phyloP scores from a whole-genome alignment of 2,888 invertebrate genomes.

The Leucophenga maculata region DNA sequence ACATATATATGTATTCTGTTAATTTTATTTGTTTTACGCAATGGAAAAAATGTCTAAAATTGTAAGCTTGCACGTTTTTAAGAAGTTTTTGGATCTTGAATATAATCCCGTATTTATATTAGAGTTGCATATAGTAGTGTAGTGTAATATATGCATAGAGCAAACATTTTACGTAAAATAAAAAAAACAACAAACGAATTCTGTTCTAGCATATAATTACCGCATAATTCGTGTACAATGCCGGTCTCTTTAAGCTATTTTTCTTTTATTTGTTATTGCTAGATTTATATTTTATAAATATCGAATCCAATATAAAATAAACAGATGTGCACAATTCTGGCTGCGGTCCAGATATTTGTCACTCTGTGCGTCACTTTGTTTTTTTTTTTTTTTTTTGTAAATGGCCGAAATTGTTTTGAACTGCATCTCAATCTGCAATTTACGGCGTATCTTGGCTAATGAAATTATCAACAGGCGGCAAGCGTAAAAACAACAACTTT shows the following conservation, averaged over 20 bases:
- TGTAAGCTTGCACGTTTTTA: no score
- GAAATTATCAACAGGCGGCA: slow-evolving; percentile 1
- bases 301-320: slow-evolving; percentile 41
- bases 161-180: no score
- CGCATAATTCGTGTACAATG: no score
- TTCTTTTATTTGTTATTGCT: no score
- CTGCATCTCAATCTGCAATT: slow-evolving; percentile 15
- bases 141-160: no score
- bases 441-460: slow-evolving; percentile 31
- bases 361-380: slow-evolving; percentile 16
- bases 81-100: no score
- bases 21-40: background rate
- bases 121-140: no score
- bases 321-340: slow-evolving; percentile 57
- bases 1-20: background rate
- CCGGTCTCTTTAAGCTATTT: background rate
- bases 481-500: no score
- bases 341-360: slow-evolving; percentile 44
- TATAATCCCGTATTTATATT: no score
- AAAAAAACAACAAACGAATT: no score
- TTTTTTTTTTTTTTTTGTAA: slow-evolving; percentile 35
- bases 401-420: slow-evolving; percentile 32
- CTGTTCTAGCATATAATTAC: no score
- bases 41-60: background rate
- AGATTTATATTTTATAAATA: no score